Base-by-base conservation (phyloP, 2,888 invertebrate genomes). In the Cerceris rybyensis region DNA sequence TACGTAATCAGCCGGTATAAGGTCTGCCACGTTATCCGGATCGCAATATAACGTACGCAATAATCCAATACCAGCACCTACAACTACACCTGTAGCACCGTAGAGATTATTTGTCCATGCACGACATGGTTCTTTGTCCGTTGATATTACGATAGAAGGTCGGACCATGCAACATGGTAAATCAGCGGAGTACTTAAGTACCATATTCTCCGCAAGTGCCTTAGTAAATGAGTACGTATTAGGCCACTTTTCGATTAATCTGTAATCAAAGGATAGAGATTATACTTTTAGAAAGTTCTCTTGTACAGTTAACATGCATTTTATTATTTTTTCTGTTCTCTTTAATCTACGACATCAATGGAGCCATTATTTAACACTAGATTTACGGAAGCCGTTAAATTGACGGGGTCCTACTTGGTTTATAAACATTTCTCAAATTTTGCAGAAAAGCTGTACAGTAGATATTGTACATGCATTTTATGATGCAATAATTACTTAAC, bases 141-240 rank as follows among this genome's bases (percentile, higher is more conserved):
- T 93, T 2, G 93, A 91, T 6, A 90, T 86, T 65, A 93, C 94
- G 80, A 95, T 95, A 4, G 96, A 95, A 0, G 97, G 96, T 74
- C 97, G 92, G 54, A 96, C 93, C 58, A 97, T 94, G 75, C 94
- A 94, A 0, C 95, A 89, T 0, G 96, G 96, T 7, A 97, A 88
- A 13, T 92, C 93, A 6, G 90, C 86, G 0, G 94, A 92, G 86
- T 95, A 93, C 69, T 93, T 93, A 41, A 93, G 90, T 0, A 96
- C 92, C 5, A 94, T 87, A 65, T 94, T 94, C 88, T 97, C 97
- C 0, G 95, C 95, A 14, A 96, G 88, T 7, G 95, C 95, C 92
- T 97, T 96, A 0, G 96, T 95, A 89, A 94, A 96, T 0, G 95
- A 94, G 91, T 96, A 96, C 0, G 96, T 96, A 90, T 97, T 96